Evolutionary conservation across 2,797 vertebrate species (phyloP), one percentile per base, ranked within the genome.

Genomic region (Labeo calbasu): DNA sequence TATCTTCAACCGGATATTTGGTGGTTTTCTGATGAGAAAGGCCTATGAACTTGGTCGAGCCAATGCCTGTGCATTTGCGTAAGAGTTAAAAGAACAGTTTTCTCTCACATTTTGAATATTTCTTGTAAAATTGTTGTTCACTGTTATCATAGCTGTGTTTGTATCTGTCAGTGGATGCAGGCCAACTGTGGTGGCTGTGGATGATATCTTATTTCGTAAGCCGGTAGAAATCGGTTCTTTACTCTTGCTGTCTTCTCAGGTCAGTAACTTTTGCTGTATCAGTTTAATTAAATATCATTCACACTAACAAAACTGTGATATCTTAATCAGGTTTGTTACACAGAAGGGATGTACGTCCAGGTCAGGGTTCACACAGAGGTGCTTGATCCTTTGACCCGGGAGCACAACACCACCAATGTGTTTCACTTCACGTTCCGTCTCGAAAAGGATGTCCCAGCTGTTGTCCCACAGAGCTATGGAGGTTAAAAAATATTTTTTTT

Each of bases 11-110:
- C 93, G 97, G 86, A 98, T 99, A 77, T 99, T 99, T 81, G 98
- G 98, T 55, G 98, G 98, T 0, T 99, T 99, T 90, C 95, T 99
- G 79, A 99, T 99, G 98, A 97, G 98, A 91, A 99, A 98, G 86
- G 98, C 98, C 0, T 99, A 96, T 89, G 98, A 99, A 92, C 91
- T 99, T 86, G 97, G 93, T 83, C 99, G 98, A 97, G 97, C 97
- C 90, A 98, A 96, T 86, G 98, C 98, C 87, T 97, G 96, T 92
- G 94, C 92, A 84, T 99, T 94, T 65, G 96, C 96, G 98, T 99
- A 91, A 96, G 68, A 15, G 3, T 2, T 36, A 40, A 73, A 75
- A 55, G 0, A 36, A 50, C 36, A 21, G 21, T 13, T 65, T 23
- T 73, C 15, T 23, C 36, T 40, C 28, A 19, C 11, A 1, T 13